phyloP scores from a whole-genome alignment of 2,797 vertebrate genomes.

The Parauchenoglanis punctatus region DNA sequence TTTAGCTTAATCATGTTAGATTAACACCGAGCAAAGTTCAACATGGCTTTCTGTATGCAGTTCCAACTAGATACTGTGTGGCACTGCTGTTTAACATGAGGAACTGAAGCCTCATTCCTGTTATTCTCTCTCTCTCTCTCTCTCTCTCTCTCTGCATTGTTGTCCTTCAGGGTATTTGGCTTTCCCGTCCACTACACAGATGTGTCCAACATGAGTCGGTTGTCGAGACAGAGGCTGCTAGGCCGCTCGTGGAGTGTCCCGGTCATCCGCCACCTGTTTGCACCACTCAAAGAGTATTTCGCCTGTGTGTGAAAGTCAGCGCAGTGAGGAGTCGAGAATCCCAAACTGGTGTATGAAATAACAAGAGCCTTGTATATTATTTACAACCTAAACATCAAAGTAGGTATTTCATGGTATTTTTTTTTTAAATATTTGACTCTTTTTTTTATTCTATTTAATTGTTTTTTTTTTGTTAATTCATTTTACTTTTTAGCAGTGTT shows the following conservation, averaged over 20 bases:
- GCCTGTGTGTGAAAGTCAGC: conserved; percentile 83
- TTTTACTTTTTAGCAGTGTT: conserved; percentile 93
- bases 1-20: not conserved
- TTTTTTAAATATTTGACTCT: conserved; percentile 79
- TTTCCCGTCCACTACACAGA: conserved; percentile 98
- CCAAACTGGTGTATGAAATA: conserved; percentile 78
- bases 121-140: not conserved
- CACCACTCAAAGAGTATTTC: conserved; percentile 98
- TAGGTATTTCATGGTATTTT: conserved; percentile 84
- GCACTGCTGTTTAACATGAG: not conserved
- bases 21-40: not conserved
- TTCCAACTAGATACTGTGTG: too few relatives aligned
- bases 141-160: not conserved
- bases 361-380: conserved; percentile 76
- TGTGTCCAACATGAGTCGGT: conserved; percentile 98
- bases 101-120: conserved; percentile 2
- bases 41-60: not conserved
- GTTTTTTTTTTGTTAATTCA: conserved; percentile 76
- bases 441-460: conserved; percentile 85
- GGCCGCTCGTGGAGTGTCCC: conserved; percentile 97
- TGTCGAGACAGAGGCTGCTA: conserved; percentile 96
- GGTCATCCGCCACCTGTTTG: conserved; percentile 97
- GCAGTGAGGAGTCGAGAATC: conserved; percentile 43
- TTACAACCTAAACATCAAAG: conserved; percentile 74
- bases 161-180: conserved; percentile 85